These are phyloP conservation scores for Patiria miniata DNA, from an alignment of 35 echinoderm and acorn worm genomes.

Conservation along the genomic window DNA sequence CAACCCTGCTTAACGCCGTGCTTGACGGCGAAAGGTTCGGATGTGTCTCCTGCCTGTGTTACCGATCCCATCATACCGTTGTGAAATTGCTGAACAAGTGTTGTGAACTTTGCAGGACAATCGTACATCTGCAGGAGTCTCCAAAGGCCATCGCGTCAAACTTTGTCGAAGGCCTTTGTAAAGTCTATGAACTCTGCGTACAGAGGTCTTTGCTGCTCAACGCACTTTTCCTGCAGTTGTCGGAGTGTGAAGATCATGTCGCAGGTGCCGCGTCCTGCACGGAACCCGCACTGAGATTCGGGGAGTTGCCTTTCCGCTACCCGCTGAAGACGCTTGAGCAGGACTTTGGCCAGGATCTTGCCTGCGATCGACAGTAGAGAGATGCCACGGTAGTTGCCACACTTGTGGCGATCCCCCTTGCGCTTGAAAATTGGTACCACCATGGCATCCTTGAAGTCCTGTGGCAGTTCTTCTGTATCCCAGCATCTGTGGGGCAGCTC, in stretches of 20 bases:
- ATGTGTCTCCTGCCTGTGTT: no score
- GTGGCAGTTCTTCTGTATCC: conserved; percentile 42
- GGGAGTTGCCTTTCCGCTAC: conserved; percentile 28
- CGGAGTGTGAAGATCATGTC: conserved; percentile 39
- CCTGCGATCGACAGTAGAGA: conserved; percentile 51
- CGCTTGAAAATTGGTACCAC: conserved; percentile 62
- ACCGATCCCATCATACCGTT: no score
- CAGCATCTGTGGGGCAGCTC: conserved; percentile 45
- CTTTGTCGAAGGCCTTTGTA: no score
- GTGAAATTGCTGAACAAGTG: no score
- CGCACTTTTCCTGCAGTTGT: no score
- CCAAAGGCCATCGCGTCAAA: no score
- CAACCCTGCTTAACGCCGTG: no score
- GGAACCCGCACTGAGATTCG: conserved; percentile 49
- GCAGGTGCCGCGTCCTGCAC: background rate
- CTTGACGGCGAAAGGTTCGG: no score
- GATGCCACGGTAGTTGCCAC: conserved; percentile 58
- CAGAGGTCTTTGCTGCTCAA: no score
- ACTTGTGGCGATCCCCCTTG: conserved; percentile 52
- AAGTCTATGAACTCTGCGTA: no score
- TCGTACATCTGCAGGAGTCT: background rate
- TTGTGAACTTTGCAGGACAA: background rate
- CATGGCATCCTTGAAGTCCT: conserved; percentile 50
- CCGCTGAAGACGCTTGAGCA: conserved; percentile 32
- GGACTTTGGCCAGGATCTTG: conserved; percentile 39